These are phyloP conservation scores for Caenorhabditis zanzibari DNA, from an alignment of 2,888 invertebrate genomes.

Conservation along the genomic window DNA sequence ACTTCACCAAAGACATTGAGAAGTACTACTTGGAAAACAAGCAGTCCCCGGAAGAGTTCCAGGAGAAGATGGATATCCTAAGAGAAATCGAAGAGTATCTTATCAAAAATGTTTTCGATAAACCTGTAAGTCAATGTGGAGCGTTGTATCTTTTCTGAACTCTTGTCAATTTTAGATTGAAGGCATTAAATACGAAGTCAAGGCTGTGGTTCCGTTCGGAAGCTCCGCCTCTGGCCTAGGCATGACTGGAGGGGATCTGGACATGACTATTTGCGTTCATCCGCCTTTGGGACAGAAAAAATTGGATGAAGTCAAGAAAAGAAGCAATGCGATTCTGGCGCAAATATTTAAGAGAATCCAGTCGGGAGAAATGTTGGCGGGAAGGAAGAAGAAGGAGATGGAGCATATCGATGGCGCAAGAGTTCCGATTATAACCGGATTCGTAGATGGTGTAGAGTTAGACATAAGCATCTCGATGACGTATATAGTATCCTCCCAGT, in stretches of 20 bases:
- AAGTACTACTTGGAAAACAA: conserved; percentile 19
- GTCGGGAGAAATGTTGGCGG: background rate
- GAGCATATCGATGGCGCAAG: conserved; percentile 6
- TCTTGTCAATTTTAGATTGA: background rate
- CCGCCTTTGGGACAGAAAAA: background rate
- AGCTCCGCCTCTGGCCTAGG: conserved; percentile 39
- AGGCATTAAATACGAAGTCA: background rate
- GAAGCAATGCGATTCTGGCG: conserved; percentile 7
- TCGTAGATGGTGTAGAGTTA: conserved; percentile 12
- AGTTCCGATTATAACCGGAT: conserved; percentile 36
- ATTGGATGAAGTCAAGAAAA: background rate
- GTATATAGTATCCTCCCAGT: background rate
- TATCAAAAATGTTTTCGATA: conserved; percentile 2
- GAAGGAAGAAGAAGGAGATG: conserved; percentile 11
- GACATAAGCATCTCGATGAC: conserved; percentile 40
- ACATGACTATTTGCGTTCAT: conserved; percentile 37
- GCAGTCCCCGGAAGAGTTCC: conserved; percentile 13
- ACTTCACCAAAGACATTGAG: conserved; percentile 26
- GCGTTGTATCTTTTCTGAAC: background rate
- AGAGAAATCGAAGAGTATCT: conserved; percentile 26
- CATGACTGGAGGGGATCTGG: conserved; percentile 25
- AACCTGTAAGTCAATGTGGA: conserved; percentile 15
- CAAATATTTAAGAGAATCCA: conserved; percentile 6
- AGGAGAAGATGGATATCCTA: conserved; percentile 19
- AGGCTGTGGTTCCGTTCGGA: conserved; percentile 42